These are phyloP conservation scores for Gopherus evgoodei DNA, from an alignment of 2,113 vertebrate species.

Conservation along the genomic window DNA sequence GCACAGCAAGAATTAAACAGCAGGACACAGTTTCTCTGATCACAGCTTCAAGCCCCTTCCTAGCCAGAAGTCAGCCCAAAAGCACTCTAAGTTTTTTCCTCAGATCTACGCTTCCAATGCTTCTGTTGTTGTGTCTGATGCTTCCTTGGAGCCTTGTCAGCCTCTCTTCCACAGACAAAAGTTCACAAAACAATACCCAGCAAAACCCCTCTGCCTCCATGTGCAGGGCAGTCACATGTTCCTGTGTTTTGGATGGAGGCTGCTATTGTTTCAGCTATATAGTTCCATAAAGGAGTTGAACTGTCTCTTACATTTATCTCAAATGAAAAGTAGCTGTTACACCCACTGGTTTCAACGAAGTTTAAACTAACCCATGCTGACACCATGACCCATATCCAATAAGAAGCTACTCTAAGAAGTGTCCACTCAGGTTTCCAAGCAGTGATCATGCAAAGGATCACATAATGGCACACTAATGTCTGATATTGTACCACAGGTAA, in stretches of 20 bases:
- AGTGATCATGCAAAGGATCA: rapidly evolving
- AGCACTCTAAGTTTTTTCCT: background rate
- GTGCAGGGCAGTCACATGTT: background rate
- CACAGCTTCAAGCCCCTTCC: rapidly evolving
- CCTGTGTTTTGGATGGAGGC: background rate
- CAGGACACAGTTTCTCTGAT: background rate
- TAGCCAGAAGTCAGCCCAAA: background rate
- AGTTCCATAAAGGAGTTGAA: background rate
- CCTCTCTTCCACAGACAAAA: background rate
- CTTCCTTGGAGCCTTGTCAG: background rate
- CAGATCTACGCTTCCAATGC: rapidly evolving
- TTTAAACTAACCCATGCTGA: background rate
- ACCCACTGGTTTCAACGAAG: background rate
- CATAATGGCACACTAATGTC: background rate
- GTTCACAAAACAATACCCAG: background rate
- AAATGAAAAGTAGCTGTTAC: background rate
- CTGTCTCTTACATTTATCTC: conserved; percentile 8
- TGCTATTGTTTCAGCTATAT: background rate
- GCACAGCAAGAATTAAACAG: background rate
- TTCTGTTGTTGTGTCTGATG: rapidly evolving
- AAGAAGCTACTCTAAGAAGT: background rate
- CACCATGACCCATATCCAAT: background rate
- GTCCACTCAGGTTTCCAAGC: background rate
- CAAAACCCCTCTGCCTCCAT: rapidly evolving
- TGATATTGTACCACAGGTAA: background rate